Conservation (phyloP, 2,113 vertebrate genomes). For the Drymodes brunneopygia region DNA sequence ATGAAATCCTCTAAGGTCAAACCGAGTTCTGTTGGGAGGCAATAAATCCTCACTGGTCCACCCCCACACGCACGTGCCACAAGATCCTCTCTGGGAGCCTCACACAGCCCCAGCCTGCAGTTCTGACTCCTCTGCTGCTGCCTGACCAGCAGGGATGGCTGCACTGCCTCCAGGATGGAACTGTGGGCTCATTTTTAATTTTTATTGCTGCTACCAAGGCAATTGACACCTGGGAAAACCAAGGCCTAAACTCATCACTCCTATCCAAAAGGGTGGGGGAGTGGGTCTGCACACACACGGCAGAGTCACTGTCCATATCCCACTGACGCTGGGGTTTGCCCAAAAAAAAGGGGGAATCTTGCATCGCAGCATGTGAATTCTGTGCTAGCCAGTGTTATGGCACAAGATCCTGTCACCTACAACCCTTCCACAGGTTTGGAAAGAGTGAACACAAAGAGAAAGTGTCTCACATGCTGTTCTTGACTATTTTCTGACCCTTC, state of each 20-base stretch:
- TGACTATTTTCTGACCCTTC: background rate
- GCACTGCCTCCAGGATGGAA: constrained; percentile 56
- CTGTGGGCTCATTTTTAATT: background rate
- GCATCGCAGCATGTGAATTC: background rate
- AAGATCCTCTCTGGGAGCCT: background rate
- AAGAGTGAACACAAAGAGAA: background rate
- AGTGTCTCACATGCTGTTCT: accelerated
- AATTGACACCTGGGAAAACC: background rate
- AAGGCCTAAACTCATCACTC: background rate
- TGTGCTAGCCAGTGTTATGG: background rate
- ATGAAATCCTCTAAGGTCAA: constrained; percentile 82
- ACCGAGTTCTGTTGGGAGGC: constrained; percentile 69
- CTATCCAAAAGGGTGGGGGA: background rate
- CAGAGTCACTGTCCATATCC: background rate
- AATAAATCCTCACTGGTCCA: constrained; percentile 49
- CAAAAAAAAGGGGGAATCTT: background rate
- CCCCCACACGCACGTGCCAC: constrained; percentile 26
- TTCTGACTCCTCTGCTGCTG: constrained; percentile 44
- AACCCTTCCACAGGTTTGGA: background rate
- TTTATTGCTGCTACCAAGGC: background rate
- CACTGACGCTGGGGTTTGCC: background rate
- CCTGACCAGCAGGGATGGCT: constrained; percentile 40
- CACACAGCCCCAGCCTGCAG: background rate
- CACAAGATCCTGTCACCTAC: background rate
- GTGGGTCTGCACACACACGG: background rate